phyloP scores from a whole-genome alignment of 2,797 vertebrate genomes.

The Rhabdophis nuchalis region DNA sequence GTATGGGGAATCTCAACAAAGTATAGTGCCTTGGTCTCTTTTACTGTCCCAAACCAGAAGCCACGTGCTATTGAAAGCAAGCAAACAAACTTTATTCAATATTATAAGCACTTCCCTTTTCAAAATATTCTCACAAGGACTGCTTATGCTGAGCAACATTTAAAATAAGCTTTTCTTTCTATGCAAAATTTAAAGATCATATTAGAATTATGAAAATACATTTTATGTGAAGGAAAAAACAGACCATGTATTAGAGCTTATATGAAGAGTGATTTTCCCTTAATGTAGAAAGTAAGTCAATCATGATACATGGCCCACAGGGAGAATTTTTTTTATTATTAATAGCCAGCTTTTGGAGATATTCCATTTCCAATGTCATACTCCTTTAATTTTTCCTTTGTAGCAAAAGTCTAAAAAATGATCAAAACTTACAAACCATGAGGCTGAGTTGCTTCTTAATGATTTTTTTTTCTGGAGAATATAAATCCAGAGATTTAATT shows the following conservation, averaged over 20 bases:
- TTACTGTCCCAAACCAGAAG: conserved; percentile 66
- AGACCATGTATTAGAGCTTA: not conserved
- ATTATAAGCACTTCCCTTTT: not conserved
- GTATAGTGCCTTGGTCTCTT: not conserved
- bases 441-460: not conserved
- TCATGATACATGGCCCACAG: not conserved
- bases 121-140: not conserved
- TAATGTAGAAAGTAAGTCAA: not conserved
- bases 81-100: not conserved
- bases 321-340: not conserved
- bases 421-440: not conserved
- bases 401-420: not conserved
- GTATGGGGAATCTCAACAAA: not conserved
- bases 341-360: not conserved
- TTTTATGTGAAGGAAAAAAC: not conserved
- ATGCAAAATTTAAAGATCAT: not conserved
- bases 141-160: not conserved
- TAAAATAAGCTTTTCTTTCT: not conserved
- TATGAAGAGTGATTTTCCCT: not conserved
- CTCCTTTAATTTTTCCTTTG: not conserved
- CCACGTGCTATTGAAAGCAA: conserved; percentile 43
- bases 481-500: not conserved
- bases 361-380: not conserved
- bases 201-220: not conserved
- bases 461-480: not conserved